phyloP scores from a whole-genome alignment of 2,797 vertebrate genomes.

The Bovichtus diacanthus region DNA sequence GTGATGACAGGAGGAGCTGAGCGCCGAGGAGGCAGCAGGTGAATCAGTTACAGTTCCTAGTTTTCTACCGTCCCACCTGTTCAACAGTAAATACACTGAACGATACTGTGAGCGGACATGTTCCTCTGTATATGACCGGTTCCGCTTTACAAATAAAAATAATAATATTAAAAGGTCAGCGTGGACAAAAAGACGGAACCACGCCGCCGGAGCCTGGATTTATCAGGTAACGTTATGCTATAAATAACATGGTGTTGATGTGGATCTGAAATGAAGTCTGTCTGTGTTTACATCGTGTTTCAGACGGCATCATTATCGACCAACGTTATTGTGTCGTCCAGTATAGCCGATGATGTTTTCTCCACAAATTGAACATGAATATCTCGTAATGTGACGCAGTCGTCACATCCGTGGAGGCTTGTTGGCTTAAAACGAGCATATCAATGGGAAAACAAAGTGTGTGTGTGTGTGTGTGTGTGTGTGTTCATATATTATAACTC shows the following conservation, averaged over 20 bases:
- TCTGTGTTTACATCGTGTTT: conserved; percentile 13
- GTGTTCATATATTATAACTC: neutral
- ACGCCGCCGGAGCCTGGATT: conserved; percentile 55
- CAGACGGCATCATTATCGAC: rapidly evolving
- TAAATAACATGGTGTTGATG: conserved; percentile 61
- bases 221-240: conserved; percentile 73
- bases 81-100: neutral
- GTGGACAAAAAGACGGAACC: conserved; percentile 26
- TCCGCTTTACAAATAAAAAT: neutral
- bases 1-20: conserved; percentile 56
- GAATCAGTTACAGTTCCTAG: conserved; percentile 45
- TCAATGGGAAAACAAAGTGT: no score
- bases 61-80: conserved; percentile 35
- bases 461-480: neutral
- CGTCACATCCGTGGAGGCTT: neutral
- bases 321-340: no score
- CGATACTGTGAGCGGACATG: conserved; percentile 4
- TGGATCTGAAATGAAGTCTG: neutral
- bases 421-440: no score
- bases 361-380: neutral
- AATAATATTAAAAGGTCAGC: neutral
- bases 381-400: conserved; percentile 25
- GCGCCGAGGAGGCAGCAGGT: conserved; percentile 70
- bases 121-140: neutral
- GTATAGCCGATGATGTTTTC: neutral